Evolutionary conservation across 2,888 invertebrate species (phyloP), one percentile per base, ranked within the genome.

Genomic region (Tenthredo amoena): DNA sequence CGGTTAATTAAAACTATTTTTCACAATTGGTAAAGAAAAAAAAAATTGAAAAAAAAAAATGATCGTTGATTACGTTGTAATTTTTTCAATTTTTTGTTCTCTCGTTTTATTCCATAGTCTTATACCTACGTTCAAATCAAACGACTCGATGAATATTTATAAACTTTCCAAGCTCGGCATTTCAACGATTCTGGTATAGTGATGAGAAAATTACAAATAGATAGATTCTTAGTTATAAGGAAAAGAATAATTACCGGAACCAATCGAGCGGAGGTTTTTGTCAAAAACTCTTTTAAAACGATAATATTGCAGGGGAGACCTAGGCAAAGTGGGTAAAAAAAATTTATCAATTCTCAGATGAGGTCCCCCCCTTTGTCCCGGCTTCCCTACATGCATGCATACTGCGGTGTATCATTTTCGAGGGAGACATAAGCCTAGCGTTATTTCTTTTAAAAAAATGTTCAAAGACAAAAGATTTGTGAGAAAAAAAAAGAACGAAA

Each of bases 1-100:
- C 18, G 79, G 21, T 79, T 85, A 79, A 85, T 85, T 79, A 85
- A 58, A 81, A 31, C 77, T 77, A 31, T 77, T 55, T 77, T 77
- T 50, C 77, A 34, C 31, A 77, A 77, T 77, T 55, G 43, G 72
- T 72, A 34, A 4, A 31, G 47, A 65, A 34, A 40, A 43, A 21
- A 68, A 68, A 85, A 74, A 0, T 6, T 37, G 37, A 10, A 31
- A 62, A 31, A 12, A 62, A 26, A 68, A 68, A 68, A 0, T 68
- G 34, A 68, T 34, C 68, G 43, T 43, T 43, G 43, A 68, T 34
- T 34, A 34, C 26, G 31, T 1, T 34, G 34, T 68, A 68, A 74
- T 74, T 74, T 74, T 74, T 74, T 74, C 74, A 26, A 47, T 74
- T 12, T 43, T 43, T 21, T 10, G 18, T 43, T 21, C 43, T 10